These are phyloP conservation scores for Sparidentex hasta DNA, from an alignment of 2,797 vertebrate genomes.

Conservation along the genomic window DNA sequence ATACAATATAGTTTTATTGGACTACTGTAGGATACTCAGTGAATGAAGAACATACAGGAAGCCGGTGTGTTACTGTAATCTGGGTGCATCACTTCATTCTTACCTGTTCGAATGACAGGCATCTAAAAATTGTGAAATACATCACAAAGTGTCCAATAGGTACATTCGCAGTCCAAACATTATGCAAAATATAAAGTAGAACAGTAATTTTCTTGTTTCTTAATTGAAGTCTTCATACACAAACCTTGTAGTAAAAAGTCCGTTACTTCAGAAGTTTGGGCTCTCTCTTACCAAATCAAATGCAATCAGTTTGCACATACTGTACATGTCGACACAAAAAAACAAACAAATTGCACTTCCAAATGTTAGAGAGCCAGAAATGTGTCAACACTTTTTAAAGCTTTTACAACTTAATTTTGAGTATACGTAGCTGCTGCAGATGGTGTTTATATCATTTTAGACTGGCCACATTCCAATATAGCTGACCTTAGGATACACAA, in stretches of 20 bases:
- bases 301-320: too few relatives aligned
- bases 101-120: background rate
- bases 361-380: too few relatives aligned
- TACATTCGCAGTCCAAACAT: background rate
- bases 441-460: background rate
- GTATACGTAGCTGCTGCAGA: background rate
- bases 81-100: background rate
- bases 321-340: background rate
- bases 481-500: background rate
- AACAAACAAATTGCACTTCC: background rate
- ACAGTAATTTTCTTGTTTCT: background rate
- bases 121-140: background rate
- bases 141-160: background rate
- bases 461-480: background rate
- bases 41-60: constrained; percentile 2
- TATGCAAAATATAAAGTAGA: background rate
- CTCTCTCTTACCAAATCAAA: too few relatives aligned
- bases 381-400: background rate
- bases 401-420: background rate
- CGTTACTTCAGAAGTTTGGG: too few relatives aligned
- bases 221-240: too few relatives aligned
- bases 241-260: too few relatives aligned
- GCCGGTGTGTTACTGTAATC: background rate
- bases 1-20: constrained; percentile 20
- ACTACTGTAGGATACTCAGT: background rate